Evolutionary conservation across 2,113 vertebrate genomes (phyloP).

Genomic region (Tympanuchus pallidicinctus): DNA sequence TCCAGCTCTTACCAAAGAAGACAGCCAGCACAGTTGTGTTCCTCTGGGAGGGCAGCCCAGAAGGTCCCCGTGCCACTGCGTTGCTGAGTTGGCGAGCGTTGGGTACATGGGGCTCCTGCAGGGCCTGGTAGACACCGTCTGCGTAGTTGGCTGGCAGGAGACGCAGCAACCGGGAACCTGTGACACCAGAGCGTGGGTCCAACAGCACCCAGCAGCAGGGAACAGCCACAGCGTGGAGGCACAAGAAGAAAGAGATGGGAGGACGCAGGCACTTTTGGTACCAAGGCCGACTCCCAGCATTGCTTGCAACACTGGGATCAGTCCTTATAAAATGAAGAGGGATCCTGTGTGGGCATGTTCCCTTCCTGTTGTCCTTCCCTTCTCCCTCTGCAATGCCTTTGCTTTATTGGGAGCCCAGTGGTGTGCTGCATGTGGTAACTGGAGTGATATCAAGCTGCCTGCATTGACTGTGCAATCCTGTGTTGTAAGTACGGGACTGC

Average conservation of each 20-base stretch:
- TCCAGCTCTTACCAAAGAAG: constrained; percentile 87
- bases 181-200: neutral
- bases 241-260: neutral
- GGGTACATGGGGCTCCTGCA: constrained; percentile 83
- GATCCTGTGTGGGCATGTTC: neutral
- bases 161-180: constrained; percentile 86
- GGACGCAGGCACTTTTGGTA: neutral
- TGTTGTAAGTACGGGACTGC: neutral
- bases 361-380: neutral
- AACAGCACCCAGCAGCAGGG: rapidly evolving
- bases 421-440: neutral
- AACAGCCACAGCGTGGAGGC: rapidly evolving
- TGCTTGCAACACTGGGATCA: neutral
- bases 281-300: neutral
- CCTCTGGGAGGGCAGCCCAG: constrained; percentile 78
- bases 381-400: neutral
- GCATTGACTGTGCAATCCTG: neutral
- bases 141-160: constrained; percentile 85
- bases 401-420: neutral
- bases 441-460: neutral
- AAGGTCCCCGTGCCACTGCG: constrained; percentile 54
- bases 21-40: constrained; percentile 90
- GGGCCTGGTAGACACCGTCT: constrained; percentile 87
- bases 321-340: neutral
- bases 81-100: constrained; percentile 87